phyloP scores from a whole-genome alignment of 2,113 vertebrate genomes.

The Percopsis transmontana region DNA sequence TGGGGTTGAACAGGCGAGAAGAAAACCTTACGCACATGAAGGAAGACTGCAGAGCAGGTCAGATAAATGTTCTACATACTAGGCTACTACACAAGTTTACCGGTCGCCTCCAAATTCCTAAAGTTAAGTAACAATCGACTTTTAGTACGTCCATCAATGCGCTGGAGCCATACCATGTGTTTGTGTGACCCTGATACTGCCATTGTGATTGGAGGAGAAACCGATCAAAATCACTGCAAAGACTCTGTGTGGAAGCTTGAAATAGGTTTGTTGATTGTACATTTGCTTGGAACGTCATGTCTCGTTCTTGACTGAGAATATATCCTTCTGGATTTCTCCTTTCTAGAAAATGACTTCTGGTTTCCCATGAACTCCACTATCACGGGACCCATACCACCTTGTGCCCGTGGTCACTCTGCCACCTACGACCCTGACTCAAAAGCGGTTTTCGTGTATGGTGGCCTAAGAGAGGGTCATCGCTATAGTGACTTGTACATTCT shows the following conservation, averaged over 20 bases:
- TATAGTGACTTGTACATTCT: constrained; percentile 81
- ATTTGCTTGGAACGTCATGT: background rate
- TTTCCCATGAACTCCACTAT: constrained; percentile 78
- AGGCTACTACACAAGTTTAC: no score
- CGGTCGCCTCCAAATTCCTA: background rate
- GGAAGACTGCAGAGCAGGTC: constrained; percentile 66
- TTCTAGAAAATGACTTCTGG: constrained; percentile 86
- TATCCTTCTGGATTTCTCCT: constrained; percentile 10
- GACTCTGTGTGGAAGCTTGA: constrained; percentile 89
- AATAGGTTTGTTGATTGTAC: constrained; percentile 72
- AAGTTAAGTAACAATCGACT: constrained; percentile 15
- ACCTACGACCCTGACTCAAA: constrained; percentile 87
- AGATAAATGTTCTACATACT: background rate
- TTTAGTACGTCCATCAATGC: constrained; percentile 77
- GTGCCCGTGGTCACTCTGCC: constrained; percentile 82
- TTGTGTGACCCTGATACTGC: constrained; percentile 83
- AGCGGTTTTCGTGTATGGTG: constrained; percentile 84
- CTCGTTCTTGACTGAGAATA: no score
- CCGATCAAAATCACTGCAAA: constrained; percentile 71
- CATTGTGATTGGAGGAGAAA: constrained; percentile 85
- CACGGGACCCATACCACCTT: constrained; percentile 57
- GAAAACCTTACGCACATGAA: constrained; percentile 55
- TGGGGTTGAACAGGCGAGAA: constrained; percentile 53
- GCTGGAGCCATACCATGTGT: constrained; percentile 87
- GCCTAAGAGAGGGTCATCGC: constrained; percentile 76